Conservation (phyloP, 2,888 invertebrate genomes). For the Hermaeophaga mercurialis region DNA sequence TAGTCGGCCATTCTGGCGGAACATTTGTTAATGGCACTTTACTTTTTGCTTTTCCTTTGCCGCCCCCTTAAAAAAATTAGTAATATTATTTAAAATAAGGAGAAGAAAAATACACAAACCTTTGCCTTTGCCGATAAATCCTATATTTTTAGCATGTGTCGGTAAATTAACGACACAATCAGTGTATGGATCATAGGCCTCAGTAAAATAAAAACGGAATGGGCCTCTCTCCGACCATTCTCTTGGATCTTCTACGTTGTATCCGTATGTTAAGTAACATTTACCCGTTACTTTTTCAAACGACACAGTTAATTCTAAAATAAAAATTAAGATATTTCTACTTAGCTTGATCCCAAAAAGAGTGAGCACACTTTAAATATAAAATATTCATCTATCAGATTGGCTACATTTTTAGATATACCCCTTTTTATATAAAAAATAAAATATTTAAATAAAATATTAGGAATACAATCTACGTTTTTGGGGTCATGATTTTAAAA, state of each 20-base stretch:
- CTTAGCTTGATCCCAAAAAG: too few relatives aligned
- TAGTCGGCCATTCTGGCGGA: constrained; percentile 52
- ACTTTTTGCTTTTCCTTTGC: constrained; percentile 61
- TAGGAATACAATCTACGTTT: too few relatives aligned
- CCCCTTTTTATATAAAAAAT: too few relatives aligned
- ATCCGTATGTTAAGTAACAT: constrained; percentile 70
- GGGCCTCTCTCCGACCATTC: constrained; percentile 71
- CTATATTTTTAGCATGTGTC: constrained; percentile 63
- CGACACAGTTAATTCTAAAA: constrained; percentile 51
- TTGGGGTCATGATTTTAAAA: too few relatives aligned
- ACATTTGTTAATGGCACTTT: constrained; percentile 58
- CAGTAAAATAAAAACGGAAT: constrained; percentile 74
- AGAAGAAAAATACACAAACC: too few relatives aligned
- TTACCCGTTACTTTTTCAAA: constrained; percentile 70
- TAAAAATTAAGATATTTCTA: too few relatives aligned
- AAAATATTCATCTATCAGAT: too few relatives aligned
- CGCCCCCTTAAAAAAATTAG: constrained; percentile 22
- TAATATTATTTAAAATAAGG: neutral
- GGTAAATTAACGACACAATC: constrained; percentile 68
- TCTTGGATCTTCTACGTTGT: constrained; percentile 54
- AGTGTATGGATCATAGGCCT: constrained; percentile 66
- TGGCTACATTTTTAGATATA: too few relatives aligned
- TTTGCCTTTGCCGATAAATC: constrained; percentile 65
- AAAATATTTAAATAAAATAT: too few relatives aligned
- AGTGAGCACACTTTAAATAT: too few relatives aligned